Percentiles rank a stretch among this genome's conserved stretches.
These are phyloP conservation scores for Phaenicophaeus curvirostris DNA, from an alignment of 2,797 vertebrate species.

Conservation along the genomic window DNA sequence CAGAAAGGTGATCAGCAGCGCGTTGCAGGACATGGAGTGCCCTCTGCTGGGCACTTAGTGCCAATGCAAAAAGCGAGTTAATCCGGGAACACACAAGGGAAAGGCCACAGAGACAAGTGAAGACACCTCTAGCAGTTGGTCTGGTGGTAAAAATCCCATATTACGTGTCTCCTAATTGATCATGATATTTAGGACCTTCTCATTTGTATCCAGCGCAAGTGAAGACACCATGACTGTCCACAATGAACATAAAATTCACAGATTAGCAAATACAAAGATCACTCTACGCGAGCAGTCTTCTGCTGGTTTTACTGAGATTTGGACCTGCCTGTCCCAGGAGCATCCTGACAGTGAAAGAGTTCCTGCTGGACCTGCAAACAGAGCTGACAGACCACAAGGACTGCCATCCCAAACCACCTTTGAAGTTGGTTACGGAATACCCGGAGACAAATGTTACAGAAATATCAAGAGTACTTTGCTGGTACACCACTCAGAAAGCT, in stretches of 20 bases:
- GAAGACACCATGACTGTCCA: neutral
- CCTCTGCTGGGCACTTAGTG: slow-evolving; percentile 9
- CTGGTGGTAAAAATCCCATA: rapidly evolving
- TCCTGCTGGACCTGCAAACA: neutral
- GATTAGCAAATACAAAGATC: neutral
- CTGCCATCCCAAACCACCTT: neutral
- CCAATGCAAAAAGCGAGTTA: neutral
- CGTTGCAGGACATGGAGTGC: neutral
- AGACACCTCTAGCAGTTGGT: neutral
- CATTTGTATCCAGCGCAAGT: neutral
- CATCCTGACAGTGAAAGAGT: neutral
- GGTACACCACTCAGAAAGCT: neutral
- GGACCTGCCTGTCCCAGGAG: neutral
- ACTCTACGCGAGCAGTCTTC: neutral
- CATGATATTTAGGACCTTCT: neutral
- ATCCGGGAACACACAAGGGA: neutral
- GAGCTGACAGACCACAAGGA: neutral
- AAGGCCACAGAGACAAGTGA: neutral
- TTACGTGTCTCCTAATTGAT: neutral
- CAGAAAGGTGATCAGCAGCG: neutral
- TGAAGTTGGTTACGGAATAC: neutral
- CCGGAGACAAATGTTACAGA: neutral
- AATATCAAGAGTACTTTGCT: neutral
- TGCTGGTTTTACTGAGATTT: neutral
- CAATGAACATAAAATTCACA: neutral